These are phyloP conservation scores for Zaprionus obscuricornis DNA, from an alignment of 2,888 invertebrate species.

Conservation along the genomic window DNA sequence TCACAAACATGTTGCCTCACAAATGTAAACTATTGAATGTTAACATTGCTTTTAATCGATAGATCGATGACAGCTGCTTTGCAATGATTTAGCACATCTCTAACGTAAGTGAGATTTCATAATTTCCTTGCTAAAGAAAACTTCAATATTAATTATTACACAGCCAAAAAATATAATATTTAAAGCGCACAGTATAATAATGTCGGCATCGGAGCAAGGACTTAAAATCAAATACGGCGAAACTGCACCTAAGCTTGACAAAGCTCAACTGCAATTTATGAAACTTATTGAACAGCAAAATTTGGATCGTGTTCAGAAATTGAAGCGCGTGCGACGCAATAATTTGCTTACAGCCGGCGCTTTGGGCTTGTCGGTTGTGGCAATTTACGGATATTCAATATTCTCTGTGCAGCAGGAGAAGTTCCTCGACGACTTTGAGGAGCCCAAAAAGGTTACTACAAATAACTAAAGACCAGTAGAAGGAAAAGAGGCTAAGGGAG, in stretches of 20 bases:
- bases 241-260: slow-evolving; percentile 84
- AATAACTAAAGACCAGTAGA: too few relatives aligned
- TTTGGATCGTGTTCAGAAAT: slow-evolving; percentile 87
- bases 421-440: slow-evolving; percentile 96
- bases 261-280: slow-evolving; percentile 90
- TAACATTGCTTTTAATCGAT: slow-evolving; percentile 2
- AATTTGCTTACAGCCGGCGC: slow-evolving; percentile 88
- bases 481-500: too few relatives aligned
- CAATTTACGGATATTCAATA: slow-evolving; percentile 94
- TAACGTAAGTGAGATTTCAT: slow-evolving; percentile 56
- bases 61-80: slow-evolving; percentile 12
- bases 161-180: slow-evolving; percentile 2
- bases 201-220: slow-evolving; percentile 74
- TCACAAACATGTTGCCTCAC: too few relatives aligned
- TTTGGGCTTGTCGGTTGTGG: slow-evolving; percentile 87
- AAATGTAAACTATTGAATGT: too few relatives aligned
- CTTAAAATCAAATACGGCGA: slow-evolving; percentile 82
- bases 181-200: slow-evolving; percentile 48
- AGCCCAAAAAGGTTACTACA: slow-evolving; percentile 87
- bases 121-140: slow-evolving; percentile 46
- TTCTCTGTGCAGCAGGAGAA: slow-evolving; percentile 94
- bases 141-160: background rate
- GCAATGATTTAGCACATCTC: slow-evolving; percentile 15
- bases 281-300: slow-evolving; percentile 91
- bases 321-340: slow-evolving; percentile 86